phyloP scores from a whole-genome alignment of 2,888 invertebrate genomes.

The Fabriciana adippe region DNA sequence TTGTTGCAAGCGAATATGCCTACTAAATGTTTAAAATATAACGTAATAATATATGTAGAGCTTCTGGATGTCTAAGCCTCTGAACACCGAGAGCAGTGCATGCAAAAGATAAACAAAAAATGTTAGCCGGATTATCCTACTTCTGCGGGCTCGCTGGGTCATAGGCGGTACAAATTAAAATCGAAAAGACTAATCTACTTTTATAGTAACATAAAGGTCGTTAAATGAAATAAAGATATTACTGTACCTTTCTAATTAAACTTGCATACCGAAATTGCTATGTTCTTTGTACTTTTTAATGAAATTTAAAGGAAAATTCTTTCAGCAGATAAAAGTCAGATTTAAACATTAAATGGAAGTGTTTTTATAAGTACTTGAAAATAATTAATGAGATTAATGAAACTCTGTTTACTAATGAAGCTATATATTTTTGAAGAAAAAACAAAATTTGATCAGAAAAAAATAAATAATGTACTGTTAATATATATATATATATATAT shows the following conservation, averaged over 20 bases:
- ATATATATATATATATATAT: no score
- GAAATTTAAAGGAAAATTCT: background rate
- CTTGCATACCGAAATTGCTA: background rate
- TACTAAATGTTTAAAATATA: background rate
- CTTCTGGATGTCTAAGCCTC: constrained; percentile 19
- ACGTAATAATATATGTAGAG: constrained; percentile 4
- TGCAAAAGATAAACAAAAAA: constrained; percentile 37
- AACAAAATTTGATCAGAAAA: no score
- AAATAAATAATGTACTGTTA: no score
- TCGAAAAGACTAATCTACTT: constrained; percentile 23
- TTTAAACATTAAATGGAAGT: no score
- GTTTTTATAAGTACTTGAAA: no score
- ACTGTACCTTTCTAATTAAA: constrained; percentile 4
- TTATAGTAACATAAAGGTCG: constrained; percentile 13
- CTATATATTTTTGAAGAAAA: no score
- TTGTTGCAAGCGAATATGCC: no score
- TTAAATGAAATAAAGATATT: constrained; percentile 10
- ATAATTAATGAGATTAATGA: no score
- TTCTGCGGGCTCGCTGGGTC: constrained; percentile 21
- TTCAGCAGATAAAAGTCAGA: no score
- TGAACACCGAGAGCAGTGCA: constrained; percentile 21
- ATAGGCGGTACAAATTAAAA: constrained; percentile 20
- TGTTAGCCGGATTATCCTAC: constrained; percentile 31
- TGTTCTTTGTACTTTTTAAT: background rate
- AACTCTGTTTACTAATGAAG: no score